Conservation (phyloP, 2,888 invertebrate species). For the Heliothis peltigera region DNA sequence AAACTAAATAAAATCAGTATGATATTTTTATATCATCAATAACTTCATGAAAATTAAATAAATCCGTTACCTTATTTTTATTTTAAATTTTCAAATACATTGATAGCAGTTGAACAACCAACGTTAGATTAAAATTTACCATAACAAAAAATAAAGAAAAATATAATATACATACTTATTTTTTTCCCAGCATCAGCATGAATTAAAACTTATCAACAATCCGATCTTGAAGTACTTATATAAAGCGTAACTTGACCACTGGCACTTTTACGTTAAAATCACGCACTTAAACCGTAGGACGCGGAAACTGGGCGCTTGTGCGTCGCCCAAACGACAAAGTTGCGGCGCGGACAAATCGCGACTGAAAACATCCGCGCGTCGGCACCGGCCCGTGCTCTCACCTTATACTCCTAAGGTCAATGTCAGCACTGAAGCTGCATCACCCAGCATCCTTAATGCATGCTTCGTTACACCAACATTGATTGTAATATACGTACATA, state of each 20-base stretch:
- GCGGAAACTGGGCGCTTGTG: slow-evolving; percentile 37
- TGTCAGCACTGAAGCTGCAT: slow-evolving; percentile 45
- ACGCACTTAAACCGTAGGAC: slow-evolving; percentile 35
- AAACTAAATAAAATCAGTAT: background rate
- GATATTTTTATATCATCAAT: too few relatives aligned
- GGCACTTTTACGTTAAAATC: slow-evolving; percentile 40
- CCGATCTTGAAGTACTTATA: slow-evolving; percentile 14
- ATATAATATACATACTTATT: slow-evolving; percentile 46
- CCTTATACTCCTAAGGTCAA: slow-evolving; percentile 55
- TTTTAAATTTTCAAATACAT: background rate
- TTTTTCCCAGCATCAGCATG: slow-evolving; percentile 38
- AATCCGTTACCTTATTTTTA: too few relatives aligned
- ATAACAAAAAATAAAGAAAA: slow-evolving; percentile 5
- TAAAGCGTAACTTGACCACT: slow-evolving; percentile 26
- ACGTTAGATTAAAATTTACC: background rate
- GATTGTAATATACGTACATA: background rate
- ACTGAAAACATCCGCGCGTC: slow-evolving; percentile 61
- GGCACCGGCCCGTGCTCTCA: slow-evolving; percentile 33
- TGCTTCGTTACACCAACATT: background rate
- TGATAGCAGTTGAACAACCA: background rate
- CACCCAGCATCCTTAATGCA: slow-evolving; percentile 20
- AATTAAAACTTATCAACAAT: slow-evolving; percentile 28
- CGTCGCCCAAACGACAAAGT: slow-evolving; percentile 50
- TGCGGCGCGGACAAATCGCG: slow-evolving; percentile 57
- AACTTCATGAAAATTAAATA: background rate